Base-by-base conservation (phyloP, 2,797 vertebrate species). In the Zenarchopterus dispar region DNA sequence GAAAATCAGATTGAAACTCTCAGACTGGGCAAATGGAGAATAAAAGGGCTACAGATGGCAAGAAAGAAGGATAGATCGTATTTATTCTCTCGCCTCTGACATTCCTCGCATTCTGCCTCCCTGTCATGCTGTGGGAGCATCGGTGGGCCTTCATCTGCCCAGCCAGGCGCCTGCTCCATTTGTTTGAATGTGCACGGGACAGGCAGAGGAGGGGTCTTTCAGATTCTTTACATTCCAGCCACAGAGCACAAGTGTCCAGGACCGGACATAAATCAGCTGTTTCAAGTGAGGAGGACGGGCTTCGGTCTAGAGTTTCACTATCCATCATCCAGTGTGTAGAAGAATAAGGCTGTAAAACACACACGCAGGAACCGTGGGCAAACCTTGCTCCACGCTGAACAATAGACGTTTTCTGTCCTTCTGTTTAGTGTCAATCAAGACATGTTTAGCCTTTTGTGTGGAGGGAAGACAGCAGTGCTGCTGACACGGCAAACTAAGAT, bases 191-290 rank as follows among this genome's bases (percentile, higher is more conserved):
- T 84, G 83, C 83, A 89, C 33, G 69, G 80, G 82, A 90, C 82
- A 67, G 45, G 85, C 84, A 86, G 87, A 81, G 76, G 89, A 84
- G 86, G 81, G 44, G 43, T 82, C 82, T 87, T 81, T 80, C 75
- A 82, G 87, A 94, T 94, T 93, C 92, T 70, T 78, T 26, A 69
- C 86, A 94, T 94, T 93, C 93, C 91, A 84, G 71, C 63, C 59
- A 75, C 65, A 73, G 80, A 91, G 85, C 85, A 90, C 88, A 92
- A 93, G 88, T 91, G 87, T 89, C 89, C 73, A 67, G 69, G 77
- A 81, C 79, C 72, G 67, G 86, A 84, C 92, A 91, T 94, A 94
- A 94, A 93, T 93, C 93, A 93, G 91, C 90, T 91, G 89, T 87
- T 87, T 86, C 39, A 58, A 82, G 80, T 62, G 63, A 47, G 36